Evolutionary conservation across 2,888 invertebrate genomes (phyloP).

Genomic region (Cantharis rustica): DNA sequence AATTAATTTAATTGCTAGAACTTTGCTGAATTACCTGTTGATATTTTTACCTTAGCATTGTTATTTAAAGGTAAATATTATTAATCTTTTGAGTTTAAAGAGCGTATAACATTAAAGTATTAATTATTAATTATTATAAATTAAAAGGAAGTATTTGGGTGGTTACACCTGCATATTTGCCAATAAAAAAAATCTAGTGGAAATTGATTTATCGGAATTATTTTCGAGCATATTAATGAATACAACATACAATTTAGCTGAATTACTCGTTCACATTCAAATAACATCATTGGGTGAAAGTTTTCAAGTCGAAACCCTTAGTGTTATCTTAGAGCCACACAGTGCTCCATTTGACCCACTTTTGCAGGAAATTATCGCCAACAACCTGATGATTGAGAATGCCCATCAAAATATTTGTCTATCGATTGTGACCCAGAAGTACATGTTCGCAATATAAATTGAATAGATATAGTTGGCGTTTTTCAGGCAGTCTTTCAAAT

Average conservation of each 20-base stretch:
- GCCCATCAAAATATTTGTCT: not conserved
- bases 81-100: too few species aligned
- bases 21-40: not conserved
- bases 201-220: too few species aligned
- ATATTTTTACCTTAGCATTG: not conserved
- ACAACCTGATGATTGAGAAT: not conserved
- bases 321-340: not conserved
- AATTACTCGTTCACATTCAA: not conserved
- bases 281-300: not conserved
- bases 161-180: too few species aligned
- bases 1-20: not conserved
- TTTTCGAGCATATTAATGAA: too few species aligned
- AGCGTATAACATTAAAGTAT: too few species aligned
- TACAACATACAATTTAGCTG: not conserved
- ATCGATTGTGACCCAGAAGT: not conserved
- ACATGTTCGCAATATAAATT: not conserved
- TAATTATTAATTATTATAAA: too few species aligned
- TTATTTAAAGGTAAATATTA: not conserved
- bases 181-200: too few species aligned
- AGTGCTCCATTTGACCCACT: not conserved
- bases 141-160: too few species aligned
- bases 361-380: not conserved
- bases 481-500: not conserved
- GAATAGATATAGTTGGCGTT: not conserved
- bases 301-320: not conserved